Conservation (phyloP, 2,888 invertebrate genomes). For the Eupithecia vulgata region DNA sequence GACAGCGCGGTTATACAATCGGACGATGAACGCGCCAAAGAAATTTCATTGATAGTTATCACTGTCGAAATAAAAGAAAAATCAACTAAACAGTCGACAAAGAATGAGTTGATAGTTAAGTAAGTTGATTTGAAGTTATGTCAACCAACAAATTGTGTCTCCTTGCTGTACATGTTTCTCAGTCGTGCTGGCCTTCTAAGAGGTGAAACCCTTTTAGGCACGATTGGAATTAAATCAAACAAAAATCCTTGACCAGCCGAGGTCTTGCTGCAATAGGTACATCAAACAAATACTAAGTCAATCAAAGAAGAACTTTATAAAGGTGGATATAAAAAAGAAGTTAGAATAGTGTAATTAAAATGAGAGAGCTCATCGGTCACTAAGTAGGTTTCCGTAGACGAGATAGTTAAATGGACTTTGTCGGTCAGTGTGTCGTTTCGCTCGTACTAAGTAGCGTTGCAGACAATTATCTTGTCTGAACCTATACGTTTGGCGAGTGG, state of each 20-base stretch:
- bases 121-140: neutral
- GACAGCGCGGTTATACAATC: conserved; percentile 40
- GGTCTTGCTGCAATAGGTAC: neutral
- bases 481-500: conserved; percentile 44
- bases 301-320: conserved; percentile 7
- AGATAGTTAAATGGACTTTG: conserved; percentile 62
- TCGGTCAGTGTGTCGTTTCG: conserved; percentile 70
- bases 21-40: neutral
- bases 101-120: neutral
- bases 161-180: neutral
- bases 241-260: conserved; percentile 1
- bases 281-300: neutral
- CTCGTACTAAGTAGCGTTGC: conserved; percentile 49
- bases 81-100: neutral
- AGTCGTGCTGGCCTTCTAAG: neutral
- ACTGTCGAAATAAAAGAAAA: neutral
- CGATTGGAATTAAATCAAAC: conserved; percentile 2
- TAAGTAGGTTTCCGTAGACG: conserved; percentile 62
- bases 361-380: conserved; percentile 62
- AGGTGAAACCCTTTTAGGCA: conserved; percentile 4
- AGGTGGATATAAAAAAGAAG: neutral
- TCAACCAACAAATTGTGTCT: neutral
- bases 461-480: conserved; percentile 57
- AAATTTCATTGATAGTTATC: neutral
- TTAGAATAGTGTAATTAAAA: conserved; percentile 49